Percentiles rank a stretch among this genome's conserved stretches.
These are phyloP conservation scores for Azorinus chamasolen DNA, from an alignment of 2,888 invertebrate species.

Conservation along the genomic window DNA sequence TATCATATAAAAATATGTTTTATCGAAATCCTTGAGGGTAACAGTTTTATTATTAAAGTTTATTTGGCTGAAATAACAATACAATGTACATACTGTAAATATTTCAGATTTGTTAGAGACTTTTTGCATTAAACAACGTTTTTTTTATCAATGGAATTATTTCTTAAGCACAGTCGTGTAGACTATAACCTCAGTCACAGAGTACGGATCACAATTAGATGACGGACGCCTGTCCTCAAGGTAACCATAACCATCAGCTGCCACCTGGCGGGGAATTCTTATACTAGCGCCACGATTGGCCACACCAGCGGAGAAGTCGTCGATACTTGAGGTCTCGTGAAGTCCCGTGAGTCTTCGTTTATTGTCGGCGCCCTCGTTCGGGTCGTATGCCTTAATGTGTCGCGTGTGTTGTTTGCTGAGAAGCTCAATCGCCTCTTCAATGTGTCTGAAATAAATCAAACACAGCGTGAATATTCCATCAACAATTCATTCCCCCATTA, in stretches of 20 bases:
- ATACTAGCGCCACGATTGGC: slow-evolving; percentile 98
- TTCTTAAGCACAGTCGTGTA: slow-evolving; percentile 72
- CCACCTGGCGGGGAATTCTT: slow-evolving; percentile 90
- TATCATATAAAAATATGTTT: too few species aligned
- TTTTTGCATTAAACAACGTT: not conserved
- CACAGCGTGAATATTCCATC: too few species aligned
- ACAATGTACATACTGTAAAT: too few species aligned
- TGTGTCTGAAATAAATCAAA: slow-evolving; percentile 89
- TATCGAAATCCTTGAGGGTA: too few species aligned
- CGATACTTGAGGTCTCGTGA: slow-evolving; percentile 98
- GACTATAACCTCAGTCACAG: slow-evolving; percentile 81
- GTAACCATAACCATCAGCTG: slow-evolving; percentile 94
- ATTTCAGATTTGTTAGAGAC: too few species aligned
- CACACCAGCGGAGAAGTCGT: slow-evolving; percentile 96
- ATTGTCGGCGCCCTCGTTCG: slow-evolving; percentile 98
- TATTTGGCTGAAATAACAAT: too few species aligned
- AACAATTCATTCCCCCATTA: too few species aligned
- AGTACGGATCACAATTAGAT: slow-evolving; percentile 86
- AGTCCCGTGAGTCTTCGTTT: slow-evolving; percentile 96
- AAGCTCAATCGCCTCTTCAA: slow-evolving; percentile 98
- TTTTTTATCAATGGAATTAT: slow-evolving; percentile 4
- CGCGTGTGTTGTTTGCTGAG: slow-evolving; percentile 95
- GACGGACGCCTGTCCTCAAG: slow-evolving; percentile 94
- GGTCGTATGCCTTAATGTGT: slow-evolving; percentile 99
- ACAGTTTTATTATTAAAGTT: too few species aligned